Evolutionary conservation across 2,888 invertebrate species (phyloP), one percentile per base, ranked within the genome.

Genomic region (Heliconius erato): DNA sequence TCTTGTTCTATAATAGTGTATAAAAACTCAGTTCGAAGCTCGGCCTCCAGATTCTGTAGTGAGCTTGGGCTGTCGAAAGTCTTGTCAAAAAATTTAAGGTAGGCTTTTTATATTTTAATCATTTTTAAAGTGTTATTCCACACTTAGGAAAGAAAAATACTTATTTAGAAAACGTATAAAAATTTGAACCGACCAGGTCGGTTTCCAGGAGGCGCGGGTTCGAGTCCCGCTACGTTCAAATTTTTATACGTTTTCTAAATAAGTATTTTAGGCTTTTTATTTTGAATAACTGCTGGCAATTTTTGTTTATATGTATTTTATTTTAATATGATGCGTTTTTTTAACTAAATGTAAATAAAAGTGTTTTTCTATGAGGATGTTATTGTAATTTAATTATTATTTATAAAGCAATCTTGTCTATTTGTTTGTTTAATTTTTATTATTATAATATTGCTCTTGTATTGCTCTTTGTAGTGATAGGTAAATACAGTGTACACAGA

Each of bases 1-100:
- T 83, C 82, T 82, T 76, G 84, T 79, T 79, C 77, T 76, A 72
- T 83, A 77, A 78, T 81, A 81, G 80, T 83, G 28, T 85, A 85
- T 84, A 85, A 85, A 82, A 82, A 78, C 63, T 74, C 77, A 49
- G 32, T 40, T 81, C 40, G 32, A 26, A 32, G n/a, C 49, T 19
- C 16, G 78, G n/a, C 65, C 54, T 79, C 35, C 71, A 74, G 76
- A 85, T 67, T 82, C 74, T 7, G 74, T 76, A 4, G 69, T 74
- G 78, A 82, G 80, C 85, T 69, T 76, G 40, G 54, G 63, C 65
- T 79, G 79, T 71, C 16, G 69, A 79, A 71, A 78, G 83, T 82
- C 68, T 71, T 72, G 11, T 26, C n/a, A 54, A 74, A 63, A 82
- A 79, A 67, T 11, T 76, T 19, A 80, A 82, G 83, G 84, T 83